A percentile compares a stretch with the other conserved stretches of the same genome.
These are phyloP conservation scores for Paedocypris micromegethes DNA, from an alignment of 2,797 vertebrate genomes.

Conservation along the genomic window DNA sequence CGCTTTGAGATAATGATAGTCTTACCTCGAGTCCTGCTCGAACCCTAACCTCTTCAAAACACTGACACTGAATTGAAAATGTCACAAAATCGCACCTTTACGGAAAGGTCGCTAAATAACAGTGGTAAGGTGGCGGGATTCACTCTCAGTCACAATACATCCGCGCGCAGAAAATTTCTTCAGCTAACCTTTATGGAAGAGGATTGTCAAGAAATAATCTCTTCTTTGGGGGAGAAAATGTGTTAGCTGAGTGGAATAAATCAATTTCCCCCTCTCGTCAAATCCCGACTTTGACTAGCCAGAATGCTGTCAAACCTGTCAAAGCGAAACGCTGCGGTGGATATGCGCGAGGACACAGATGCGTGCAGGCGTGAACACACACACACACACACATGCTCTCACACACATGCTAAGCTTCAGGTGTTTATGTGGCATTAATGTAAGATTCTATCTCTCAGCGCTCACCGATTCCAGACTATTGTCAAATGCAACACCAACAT, in stretches of 20 bases:
- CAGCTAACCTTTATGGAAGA: conserved; percentile 3
- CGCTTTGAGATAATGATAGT: no score
- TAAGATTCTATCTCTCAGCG: no score
- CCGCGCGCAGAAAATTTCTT: conserved; percentile 9
- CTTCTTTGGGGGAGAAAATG: background rate
- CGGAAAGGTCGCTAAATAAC: conserved; percentile 35
- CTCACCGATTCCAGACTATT: no score
- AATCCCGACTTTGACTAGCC: conserved; percentile 5
- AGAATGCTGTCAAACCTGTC: background rate
- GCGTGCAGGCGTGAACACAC: background rate
- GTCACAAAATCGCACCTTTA: conserved; percentile 33
- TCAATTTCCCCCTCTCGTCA: conserved; percentile 18
- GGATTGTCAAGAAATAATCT: conserved; percentile 26
- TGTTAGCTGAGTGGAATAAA: conserved; percentile 26
- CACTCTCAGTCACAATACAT: conserved; percentile 15
- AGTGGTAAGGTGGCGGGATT: conserved; percentile 20
- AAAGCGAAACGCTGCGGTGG: background rate
- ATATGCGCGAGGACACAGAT: background rate
- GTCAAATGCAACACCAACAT: no score
- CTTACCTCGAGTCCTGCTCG: no score
- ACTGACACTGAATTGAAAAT: conserved; percentile 34
- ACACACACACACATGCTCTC: background rate
- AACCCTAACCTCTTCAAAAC: conserved; percentile 24
- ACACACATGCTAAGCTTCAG: background rate
- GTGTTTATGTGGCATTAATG: no score